Evolutionary conservation across 2,113 vertebrate genomes (phyloP), one percentile per base, ranked within the genome.

Genomic region (Paraplagusia blochii): DNA sequence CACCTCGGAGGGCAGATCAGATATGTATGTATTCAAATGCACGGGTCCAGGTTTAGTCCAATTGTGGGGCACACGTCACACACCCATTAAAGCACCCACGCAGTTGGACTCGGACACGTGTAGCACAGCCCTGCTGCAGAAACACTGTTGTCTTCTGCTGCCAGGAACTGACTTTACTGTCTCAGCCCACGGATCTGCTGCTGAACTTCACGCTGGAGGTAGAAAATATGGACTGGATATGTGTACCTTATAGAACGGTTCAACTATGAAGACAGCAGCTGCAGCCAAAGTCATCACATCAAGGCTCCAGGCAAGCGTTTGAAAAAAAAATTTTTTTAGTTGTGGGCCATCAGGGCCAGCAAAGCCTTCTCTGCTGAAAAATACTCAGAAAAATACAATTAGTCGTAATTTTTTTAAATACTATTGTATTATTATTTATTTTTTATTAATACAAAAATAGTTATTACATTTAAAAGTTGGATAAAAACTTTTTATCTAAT

Each of bases 251-350:
- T 33, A n/a, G 39, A 5, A 18, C 43, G 63, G 1, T 45, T 42
- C 0, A 16, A 40, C 10, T 14, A 15, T 29, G n/a, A 47, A 17
- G 58, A 61, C 17, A 46, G 52, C 54, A 58, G 51, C 54, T 8
- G 43, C 55, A 58, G 14, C 39, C 42, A 51, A 49, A 7, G 43
- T 44, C 69, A 72, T 80, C 52, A 70, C 58, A 79, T 69, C 63
- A 42, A 74, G 76, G 63, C 61, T 62, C 49, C 63, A 71, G 65
- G 2, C 8, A 1, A 58, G 38, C 38, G 59, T 33, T 9, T 4
- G 42, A 12, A 12, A 6, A 14, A 15, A 49, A 39, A 62, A 33
- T 5, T 34, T n/a, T n/a, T n/a, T n/a, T n/a, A n/a, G n/a, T n/a
- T n/a, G n/a, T n/a, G n/a, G n/a, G n/a, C n/a, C n/a, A n/a, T n/a